Evolutionary conservation across 2,113 vertebrate species (phyloP), one percentile per base, ranked within the genome.

Genomic region (Scalopus aquaticus): DNA sequence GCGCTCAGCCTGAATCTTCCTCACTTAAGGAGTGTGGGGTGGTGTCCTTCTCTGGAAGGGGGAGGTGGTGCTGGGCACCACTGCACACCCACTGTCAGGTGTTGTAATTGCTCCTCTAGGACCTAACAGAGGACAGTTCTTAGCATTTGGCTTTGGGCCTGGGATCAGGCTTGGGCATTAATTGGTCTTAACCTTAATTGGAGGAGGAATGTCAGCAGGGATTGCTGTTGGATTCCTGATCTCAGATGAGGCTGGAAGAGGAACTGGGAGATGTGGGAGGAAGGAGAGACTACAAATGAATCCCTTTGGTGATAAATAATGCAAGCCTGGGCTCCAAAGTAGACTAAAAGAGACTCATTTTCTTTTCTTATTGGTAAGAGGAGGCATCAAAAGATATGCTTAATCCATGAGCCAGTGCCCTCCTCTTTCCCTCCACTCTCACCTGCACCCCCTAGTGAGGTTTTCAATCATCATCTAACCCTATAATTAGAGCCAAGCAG

Each of bases 181-280:
- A 90, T 81, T 88, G 85, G 28, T 77, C 56, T 90, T 78, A 83
- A 65, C 44, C 54, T 88, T 94, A 76, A 73, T 51, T 87, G 76
- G 32, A 90, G 39, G 67, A 95, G 81, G 76, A 93, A 77, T 19
- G 54, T 62, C 46, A 90, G 80, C 54, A 74, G 83, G 35, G 51
- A 69, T 80, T 81, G 42, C 39, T 22, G 39, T 32, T 88, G 26
- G 7, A 9, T 74, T 54, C 9, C 85, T 92, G 10, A 85, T 88
- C 62, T 95, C 60, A 73, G 73, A 88, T 22, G 79, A 95, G 64
- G 62, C 44, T 60, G 0, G 3, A 77, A 64, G 73, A 77, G 69
- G 73, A 77, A 8, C 83, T 80, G 62, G 65, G 79, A 46, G 62
- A 37, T 17, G 13, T 81, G 74, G 84, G 58, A 87, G 64, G 44